Base-by-base conservation (phyloP, 2,888 invertebrate genomes). In the Synergus itoensis region DNA sequence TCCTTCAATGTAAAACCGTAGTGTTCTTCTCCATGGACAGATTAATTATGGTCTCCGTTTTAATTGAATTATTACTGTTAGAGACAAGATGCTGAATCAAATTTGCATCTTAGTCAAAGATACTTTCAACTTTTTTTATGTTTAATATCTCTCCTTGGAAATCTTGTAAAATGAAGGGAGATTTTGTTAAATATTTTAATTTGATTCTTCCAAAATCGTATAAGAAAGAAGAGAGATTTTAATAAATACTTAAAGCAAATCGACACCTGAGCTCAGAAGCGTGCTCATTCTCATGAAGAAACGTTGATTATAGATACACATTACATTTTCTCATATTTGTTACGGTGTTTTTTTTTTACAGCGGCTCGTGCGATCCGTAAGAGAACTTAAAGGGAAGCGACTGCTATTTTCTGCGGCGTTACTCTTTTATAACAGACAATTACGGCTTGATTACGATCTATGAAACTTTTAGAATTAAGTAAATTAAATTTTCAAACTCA, bases 1-100 rank as follows among this genome's bases (percentile, higher is more conserved):
- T 21, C 18, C 69, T 73, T 36, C 14, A 48, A 73, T 73, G 36
- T 53, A 73, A 73, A 48, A 48, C 5, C 18, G 36, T 8, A 73
- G 7, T 28, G 28, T 48, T 73, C 36, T 73, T 73, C 48, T 73
- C 48, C 53, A 73, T 73, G 28, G 48, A 28, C 48, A 28, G 28
- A 36, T 36, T 73, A 48, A 48, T 73, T 48, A 73, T 53, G 28
- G 36, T 73, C n/a, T 73, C 36, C 48, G 48, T 48, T 73, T 67
- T 73, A 73, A 73, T 73, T 73, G 7, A 48, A 73, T 73, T 73
- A 73, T 48, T 21, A 18, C 69, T 73, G 9, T 53, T 73, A 73
- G 69, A 21, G 48, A 73, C 45, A 73, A 73, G 21, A 48, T 60
- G 21, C 21, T 60, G 14, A 36, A 45, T 53, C 9, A 45, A 21